These are phyloP conservation scores for Poeciliopsis occidentalis DNA, from an alignment of 2,113 vertebrate species.

Conservation along the genomic window DNA sequence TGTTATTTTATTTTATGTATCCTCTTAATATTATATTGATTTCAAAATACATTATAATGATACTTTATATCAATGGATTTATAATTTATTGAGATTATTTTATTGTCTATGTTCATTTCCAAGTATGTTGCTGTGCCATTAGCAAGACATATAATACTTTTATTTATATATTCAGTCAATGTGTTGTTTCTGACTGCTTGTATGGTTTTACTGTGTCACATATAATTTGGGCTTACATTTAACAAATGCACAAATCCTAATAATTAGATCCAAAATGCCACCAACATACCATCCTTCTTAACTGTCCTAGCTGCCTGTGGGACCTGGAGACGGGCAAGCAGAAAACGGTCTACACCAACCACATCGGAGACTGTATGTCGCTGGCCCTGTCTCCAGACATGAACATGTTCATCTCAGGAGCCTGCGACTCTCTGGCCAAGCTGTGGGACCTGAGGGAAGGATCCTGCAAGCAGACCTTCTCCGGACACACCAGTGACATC, in stretches of 20 bases:
- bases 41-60: too few relatives aligned
- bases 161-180: too few relatives aligned
- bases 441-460: slow-evolving; percentile 97
- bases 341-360: slow-evolving; percentile 90
- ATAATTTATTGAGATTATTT: too few relatives aligned
- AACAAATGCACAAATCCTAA: not conserved
- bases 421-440: slow-evolving; percentile 96
- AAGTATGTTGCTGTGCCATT: too few relatives aligned
- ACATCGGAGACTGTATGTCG: slow-evolving; percentile 97
- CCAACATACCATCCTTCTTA: not conserved
- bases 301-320: slow-evolving; percentile 87
- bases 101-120: too few relatives aligned
- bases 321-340: slow-evolving; percentile 96
- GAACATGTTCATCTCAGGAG: slow-evolving; percentile 92
- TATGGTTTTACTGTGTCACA: too few relatives aligned
- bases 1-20: too few relatives aligned
- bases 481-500: slow-evolving; percentile 93
- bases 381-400: slow-evolving; percentile 89
- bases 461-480: slow-evolving; percentile 94
- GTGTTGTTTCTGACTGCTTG: too few relatives aligned
- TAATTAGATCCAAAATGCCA: not conserved
- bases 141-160: too few relatives aligned
- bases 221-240: not conserved
- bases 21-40: too few relatives aligned
- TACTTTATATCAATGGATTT: too few relatives aligned